phyloP scores from a whole-genome alignment of 2,797 vertebrate species.

The Lagodon rhomboides region DNA sequence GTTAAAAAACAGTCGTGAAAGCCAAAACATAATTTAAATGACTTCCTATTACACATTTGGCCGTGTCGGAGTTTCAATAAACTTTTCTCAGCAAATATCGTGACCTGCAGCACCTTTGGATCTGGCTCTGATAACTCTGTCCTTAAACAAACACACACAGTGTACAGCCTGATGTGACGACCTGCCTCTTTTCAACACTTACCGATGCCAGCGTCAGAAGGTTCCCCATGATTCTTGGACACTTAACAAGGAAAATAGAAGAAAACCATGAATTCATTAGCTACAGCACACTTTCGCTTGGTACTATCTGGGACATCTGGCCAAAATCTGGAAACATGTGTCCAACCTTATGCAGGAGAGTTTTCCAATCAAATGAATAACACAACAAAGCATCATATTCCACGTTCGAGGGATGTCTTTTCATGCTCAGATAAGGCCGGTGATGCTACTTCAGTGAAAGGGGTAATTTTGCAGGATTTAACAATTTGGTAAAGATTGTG shows the following conservation, averaged over 20 bases:
- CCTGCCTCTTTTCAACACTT: slow-evolving; percentile 54
- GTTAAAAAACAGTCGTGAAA: neutral
- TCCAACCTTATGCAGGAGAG: slow-evolving; percentile 16
- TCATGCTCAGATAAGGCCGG: neutral
- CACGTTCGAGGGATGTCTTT: neutral
- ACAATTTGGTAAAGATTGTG: neutral
- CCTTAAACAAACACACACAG: slow-evolving; percentile 49
- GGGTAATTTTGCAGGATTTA: slow-evolving; percentile 3
- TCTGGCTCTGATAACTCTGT: slow-evolving; percentile 37
- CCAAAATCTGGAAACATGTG: slow-evolving; percentile 24
- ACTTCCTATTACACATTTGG: neutral
- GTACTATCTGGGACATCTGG: neutral
- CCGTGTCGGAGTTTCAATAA: slow-evolving; percentile 24
- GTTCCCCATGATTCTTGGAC: slow-evolving; percentile 54
- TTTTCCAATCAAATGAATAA: slow-evolving; percentile 14
- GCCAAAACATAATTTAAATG: neutral
- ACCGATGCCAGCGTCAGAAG: slow-evolving; percentile 31
- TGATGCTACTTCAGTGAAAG: neutral
- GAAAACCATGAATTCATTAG: slow-evolving; percentile 41
- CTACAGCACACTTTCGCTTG: slow-evolving; percentile 25
- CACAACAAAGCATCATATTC: neutral
- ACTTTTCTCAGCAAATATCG: slow-evolving; percentile 23
- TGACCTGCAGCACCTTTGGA: slow-evolving; percentile 20
- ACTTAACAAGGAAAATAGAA: slow-evolving; percentile 51
- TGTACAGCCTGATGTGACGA: slow-evolving; percentile 28